Evolutionary conservation across 2,797 vertebrate genomes (phyloP).

Genomic region (Agapornis canus): DNA sequence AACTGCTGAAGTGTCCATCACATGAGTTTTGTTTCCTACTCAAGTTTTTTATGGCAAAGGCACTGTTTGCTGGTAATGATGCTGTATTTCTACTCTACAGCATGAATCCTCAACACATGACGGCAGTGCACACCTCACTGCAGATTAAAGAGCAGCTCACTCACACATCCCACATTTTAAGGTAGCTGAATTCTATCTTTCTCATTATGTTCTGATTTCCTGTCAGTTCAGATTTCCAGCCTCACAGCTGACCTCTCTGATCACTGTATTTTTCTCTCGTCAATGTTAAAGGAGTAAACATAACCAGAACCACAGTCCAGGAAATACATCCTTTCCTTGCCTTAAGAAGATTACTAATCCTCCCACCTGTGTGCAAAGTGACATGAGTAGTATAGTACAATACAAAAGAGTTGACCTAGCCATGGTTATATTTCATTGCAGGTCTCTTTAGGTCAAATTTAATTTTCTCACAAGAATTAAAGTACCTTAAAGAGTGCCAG

Average conservation of each 20-base stretch:
- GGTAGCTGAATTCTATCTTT: neutral
- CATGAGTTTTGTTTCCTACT: neutral
- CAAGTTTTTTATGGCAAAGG: neutral
- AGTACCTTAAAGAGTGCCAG: neutral
- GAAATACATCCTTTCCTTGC: neutral
- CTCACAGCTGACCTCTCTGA: neutral
- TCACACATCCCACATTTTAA: neutral
- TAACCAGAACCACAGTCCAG: neutral
- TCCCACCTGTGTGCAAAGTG: neutral
- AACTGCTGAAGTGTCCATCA: neutral
- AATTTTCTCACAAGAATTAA: neutral
- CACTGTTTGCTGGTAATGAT: neutral
- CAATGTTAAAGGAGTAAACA: neutral
- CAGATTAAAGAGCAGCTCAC: neutral
- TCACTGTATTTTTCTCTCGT: neutral
- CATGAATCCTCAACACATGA: neutral
- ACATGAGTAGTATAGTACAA: neutral
- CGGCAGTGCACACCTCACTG: neutral
- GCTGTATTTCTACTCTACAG: neutral
- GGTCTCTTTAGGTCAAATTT: neutral
- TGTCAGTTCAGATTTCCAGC: neutral
- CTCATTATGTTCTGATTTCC: neutral
- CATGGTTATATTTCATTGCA: neutral
- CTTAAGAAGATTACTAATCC: neutral
- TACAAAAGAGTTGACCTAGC: neutral